These are phyloP conservation scores for Reticulitermes speratus DNA, from an alignment of 1,140 invertebrate species.

Conservation along the genomic window DNA sequence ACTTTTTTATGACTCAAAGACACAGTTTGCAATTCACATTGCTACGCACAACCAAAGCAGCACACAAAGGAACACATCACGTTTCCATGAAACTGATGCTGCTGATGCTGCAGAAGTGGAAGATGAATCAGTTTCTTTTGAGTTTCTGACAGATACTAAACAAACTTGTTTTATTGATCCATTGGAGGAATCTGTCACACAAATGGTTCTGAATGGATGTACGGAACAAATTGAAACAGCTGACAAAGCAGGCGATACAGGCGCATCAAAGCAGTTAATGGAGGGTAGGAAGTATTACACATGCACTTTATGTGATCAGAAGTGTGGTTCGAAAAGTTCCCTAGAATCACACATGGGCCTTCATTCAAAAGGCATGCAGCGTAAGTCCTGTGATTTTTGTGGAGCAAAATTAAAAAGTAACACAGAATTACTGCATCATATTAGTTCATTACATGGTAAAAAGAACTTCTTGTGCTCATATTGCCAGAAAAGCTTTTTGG, in stretches of 20 bases:
- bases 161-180: not conserved
- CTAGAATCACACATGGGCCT: not conserved
- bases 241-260: not conserved
- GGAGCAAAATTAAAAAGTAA: not conserved
- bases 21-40: not conserved
- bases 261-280: not conserved
- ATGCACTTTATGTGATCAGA: not conserved
- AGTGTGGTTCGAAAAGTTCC: not conserved
- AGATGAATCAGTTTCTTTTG: not conserved
- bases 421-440: not conserved
- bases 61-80: not conserved
- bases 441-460: not conserved
- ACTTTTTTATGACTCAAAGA: not conserved
- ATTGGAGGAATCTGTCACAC: not conserved
- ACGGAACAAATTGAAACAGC: not conserved
- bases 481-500: not conserved
- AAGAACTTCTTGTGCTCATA: not conserved
- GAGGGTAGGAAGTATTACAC: not conserved
- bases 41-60: no score
- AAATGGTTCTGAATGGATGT: not conserved
- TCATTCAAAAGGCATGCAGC: no score
- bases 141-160: not conserved
- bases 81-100: not conserved
- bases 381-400: no score
- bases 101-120: not conserved